These are phyloP conservation scores for Ceratina japonica DNA, from an alignment of 1,140 invertebrate species.

Conservation along the genomic window DNA sequence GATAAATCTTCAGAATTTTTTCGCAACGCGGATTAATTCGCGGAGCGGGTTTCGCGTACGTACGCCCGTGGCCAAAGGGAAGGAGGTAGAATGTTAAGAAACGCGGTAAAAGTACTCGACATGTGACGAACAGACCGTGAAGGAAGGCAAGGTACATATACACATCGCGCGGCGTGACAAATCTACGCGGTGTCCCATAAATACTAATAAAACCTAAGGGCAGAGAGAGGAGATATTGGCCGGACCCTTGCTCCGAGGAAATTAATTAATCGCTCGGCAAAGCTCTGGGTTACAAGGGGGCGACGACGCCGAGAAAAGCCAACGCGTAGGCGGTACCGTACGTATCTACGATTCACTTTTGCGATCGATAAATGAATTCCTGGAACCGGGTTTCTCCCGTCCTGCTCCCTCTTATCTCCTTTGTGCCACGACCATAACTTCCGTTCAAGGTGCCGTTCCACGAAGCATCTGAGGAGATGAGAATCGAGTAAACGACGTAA, in stretches of 20 bases:
- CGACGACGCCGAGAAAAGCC: not conserved
- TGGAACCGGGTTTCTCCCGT: slow-evolving; percentile 9
- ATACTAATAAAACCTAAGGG: slow-evolving; percentile 21
- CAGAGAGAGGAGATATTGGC: slow-evolving; percentile 18
- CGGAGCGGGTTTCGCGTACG: slow-evolving; percentile 25
- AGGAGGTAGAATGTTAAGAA: slow-evolving; percentile 62
- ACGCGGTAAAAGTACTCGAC: slow-evolving; percentile 69
- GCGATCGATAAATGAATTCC: slow-evolving; percentile 48
- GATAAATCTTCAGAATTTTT: slow-evolving; percentile 51
- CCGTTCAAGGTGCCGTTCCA: slow-evolving; percentile 29
- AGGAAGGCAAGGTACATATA: slow-evolving; percentile 65
- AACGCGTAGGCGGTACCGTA: not conserved
- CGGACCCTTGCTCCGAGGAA: slow-evolving; percentile 1
- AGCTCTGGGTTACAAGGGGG: not conserved
- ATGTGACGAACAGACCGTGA: slow-evolving; percentile 71
- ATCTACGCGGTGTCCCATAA: slow-evolving; percentile 63
- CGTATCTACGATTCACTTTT: slow-evolving; percentile 6
- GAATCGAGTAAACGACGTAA: slow-evolving; percentile 4
- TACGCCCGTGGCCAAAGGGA: slow-evolving; percentile 30
- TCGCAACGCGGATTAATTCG: slow-evolving; percentile 51
- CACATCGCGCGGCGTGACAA: slow-evolving; percentile 33
- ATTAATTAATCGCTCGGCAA: slow-evolving; percentile 54
- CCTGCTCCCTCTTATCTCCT: slow-evolving; percentile 3
- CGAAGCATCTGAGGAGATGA: slow-evolving; percentile 29
- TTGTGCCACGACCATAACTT: slow-evolving; percentile 16